phyloP scores from a whole-genome alignment of 2,113 vertebrate species.

The Stictonetta naevosa region DNA sequence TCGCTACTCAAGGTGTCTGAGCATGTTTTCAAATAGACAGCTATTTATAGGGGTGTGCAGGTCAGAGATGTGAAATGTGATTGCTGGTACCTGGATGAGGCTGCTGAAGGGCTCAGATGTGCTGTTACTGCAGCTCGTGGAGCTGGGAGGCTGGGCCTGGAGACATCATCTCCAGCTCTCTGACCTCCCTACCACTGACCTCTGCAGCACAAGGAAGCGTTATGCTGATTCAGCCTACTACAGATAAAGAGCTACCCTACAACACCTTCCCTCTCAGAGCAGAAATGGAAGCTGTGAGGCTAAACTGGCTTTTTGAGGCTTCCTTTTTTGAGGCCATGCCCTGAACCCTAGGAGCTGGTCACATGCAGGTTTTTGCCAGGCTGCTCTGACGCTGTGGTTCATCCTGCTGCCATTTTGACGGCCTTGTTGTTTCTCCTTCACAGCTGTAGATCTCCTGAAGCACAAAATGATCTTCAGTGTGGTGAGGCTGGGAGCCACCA shows the following conservation, averaged over 20 bases:
- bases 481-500: constrained; percentile 92
- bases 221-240: not conserved
- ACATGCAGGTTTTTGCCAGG: not conserved
- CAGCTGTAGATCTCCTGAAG: constrained; percentile 95
- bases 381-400: not conserved
- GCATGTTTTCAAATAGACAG: not conserved
- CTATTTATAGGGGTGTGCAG: not conserved
- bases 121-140: not conserved
- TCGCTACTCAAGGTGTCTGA: rapidly evolving
- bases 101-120: not conserved
- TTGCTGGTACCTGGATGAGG: not conserved
- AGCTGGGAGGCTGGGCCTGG: not conserved
- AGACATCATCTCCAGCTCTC: not conserved
- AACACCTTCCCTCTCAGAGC: not conserved
- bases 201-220: not conserved
- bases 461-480: constrained; percentile 97
- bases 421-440: not conserved
- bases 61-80: not conserved
- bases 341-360: not conserved
- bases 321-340: not conserved
- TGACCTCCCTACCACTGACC: not conserved
- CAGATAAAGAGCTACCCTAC: not conserved
- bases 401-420: not conserved
- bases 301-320: not conserved
- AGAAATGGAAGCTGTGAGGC: not conserved